A percentile compares a stretch with the other conserved stretches of the same genome.
Evolutionary conservation across 1,140 invertebrate species (phyloP).

Genomic region (Atta texana): DNA sequence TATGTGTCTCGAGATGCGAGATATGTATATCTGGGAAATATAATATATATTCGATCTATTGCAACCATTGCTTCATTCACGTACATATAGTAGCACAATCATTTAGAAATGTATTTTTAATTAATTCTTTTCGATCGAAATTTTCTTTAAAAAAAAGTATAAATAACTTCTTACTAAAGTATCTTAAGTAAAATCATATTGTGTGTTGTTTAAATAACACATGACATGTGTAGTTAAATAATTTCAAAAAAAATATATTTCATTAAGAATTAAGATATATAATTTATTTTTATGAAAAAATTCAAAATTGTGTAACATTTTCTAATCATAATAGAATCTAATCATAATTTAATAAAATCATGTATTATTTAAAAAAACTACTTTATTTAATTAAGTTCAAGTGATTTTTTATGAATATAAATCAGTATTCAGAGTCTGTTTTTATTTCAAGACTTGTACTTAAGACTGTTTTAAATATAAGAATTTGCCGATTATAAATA

Average conservation of each 20-base stretch:
- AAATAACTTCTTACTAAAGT: not conserved
- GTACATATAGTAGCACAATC: not conserved
- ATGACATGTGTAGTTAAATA: not conserved
- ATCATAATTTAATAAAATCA: not conserved
- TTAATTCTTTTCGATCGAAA: not conserved
- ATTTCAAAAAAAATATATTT: not conserved
- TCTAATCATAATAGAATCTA: not conserved
- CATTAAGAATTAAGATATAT: not conserved
- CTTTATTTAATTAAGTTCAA: not conserved
- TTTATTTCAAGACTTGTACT: no score
- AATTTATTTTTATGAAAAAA: not conserved
- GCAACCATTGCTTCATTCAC: not conserved
- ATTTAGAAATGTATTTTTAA: slow-evolving; percentile 5
- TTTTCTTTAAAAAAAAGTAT: not conserved
- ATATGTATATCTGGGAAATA: slow-evolving; percentile 21
- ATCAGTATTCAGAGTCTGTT: no score
- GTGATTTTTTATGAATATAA: not conserved
- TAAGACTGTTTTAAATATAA: no score
- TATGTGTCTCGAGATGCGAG: not conserved
- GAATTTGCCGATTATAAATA: no score
- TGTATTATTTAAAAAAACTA: not conserved
- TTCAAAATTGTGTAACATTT: not conserved
- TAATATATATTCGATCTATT: not conserved
- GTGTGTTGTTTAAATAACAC: not conserved
- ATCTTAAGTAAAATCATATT: not conserved